Base-by-base conservation (phyloP, 2,888 invertebrate genomes). In the Prosopocoilus inquinatus region DNA sequence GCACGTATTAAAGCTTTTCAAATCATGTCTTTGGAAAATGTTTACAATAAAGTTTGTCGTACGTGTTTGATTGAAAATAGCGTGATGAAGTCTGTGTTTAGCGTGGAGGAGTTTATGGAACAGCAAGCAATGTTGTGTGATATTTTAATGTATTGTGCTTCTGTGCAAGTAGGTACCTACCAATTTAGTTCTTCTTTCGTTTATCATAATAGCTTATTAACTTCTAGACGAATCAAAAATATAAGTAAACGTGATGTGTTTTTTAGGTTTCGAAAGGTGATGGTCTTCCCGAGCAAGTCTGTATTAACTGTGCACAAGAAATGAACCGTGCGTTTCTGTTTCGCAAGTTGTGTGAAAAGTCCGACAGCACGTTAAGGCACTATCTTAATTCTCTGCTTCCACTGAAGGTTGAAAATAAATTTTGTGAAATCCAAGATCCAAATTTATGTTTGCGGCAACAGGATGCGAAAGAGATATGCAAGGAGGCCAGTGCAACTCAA, bases 271-370 rank as follows among this genome's bases (percentile, higher is more conserved):
- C 55, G 9, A 58, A 65, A 57, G 66, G 65, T 41, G 74, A 75
- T 63, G 72, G 70, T 9, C 60, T 73, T 55, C 74, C 75, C 15
- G 64, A 68, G 49, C 70, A 68, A 57, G 64, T 75, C 11, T 75
- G 75, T 58, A 38, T 58, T n/a, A 64, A 64, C 46, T 75, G 75
- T 60, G 59, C 62, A 13, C 51, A 67, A 34, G 67, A 69, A 56
- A 60, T 73, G 34, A 64, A 64, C 41, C 58, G 64, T n/a, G 62
- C 69, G 1, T 66, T 69, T 60, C 61, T 63, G 50, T 75, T 75
- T 50, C 68, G 64, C 55, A 65, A 66, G 53, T 58, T 69, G 28
- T 73, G 72, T 57, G 67, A 71, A 62, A 66, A 65, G n/a, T 73
- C 74, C 1, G 70, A 73, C 59, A n/a, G 13, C 8, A 62, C 63